Evolutionary conservation across 2,888 invertebrate genomes (phyloP).

Genomic region (Dicyrtomina minuta): DNA sequence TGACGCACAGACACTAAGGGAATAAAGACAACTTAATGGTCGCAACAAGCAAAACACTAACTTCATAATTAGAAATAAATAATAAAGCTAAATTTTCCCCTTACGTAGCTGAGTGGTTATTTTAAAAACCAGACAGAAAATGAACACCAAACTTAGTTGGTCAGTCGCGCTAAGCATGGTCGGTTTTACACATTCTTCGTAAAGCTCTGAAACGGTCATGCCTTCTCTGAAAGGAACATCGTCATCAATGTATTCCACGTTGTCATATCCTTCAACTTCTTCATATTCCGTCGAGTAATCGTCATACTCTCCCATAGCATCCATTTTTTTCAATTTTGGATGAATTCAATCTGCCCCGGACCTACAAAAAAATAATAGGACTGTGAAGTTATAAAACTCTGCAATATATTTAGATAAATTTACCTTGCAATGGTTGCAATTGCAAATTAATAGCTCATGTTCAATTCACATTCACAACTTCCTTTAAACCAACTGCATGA

Average conservation of each 20-base stretch:
- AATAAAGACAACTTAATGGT: constrained; percentile 20
- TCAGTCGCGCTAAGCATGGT: constrained; percentile 53
- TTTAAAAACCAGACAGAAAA: constrained; percentile 54
- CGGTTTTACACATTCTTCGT: constrained; percentile 54
- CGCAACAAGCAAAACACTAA: neutral
- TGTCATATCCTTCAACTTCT: constrained; percentile 29
- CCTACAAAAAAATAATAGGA: no score
- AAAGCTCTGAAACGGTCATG: constrained; percentile 49
- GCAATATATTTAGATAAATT: no score
- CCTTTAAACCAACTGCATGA: no score
- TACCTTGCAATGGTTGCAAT: no score
- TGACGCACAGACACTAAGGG: constrained; percentile 53
- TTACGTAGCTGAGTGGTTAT: constrained; percentile 54
- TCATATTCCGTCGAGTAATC: constrained; percentile 38
- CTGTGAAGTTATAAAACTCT: no score
- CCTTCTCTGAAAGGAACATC: constrained; percentile 44
- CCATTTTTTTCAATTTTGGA: no score
- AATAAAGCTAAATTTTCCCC: no score
- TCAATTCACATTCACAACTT: no score
- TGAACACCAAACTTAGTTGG: constrained; percentile 54
- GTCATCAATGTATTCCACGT: constrained; percentile 46
- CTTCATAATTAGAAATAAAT: neutral
- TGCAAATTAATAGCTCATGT: no score
- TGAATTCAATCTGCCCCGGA: no score
- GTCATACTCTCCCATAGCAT: constrained; percentile 25